These are phyloP conservation scores for Drosophila longiperda DNA, from an alignment of 2,888 invertebrate genomes.

Conservation along the genomic window DNA sequence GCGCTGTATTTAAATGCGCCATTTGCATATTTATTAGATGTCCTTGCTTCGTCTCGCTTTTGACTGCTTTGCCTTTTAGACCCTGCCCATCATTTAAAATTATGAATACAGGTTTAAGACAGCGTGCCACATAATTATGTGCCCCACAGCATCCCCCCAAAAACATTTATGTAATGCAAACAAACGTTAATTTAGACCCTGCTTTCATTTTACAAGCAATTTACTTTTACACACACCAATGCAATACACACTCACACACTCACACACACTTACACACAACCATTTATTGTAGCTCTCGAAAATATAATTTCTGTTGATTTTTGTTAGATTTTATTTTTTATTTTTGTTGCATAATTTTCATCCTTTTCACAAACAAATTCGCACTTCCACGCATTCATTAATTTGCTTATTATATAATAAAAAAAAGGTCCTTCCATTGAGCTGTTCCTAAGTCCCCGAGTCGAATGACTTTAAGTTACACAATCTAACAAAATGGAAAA, in stretches of 20 bases:
- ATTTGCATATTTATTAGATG: slow-evolving; percentile 81
- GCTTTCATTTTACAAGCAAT: slow-evolving; percentile 82
- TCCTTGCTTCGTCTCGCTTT: slow-evolving; percentile 27
- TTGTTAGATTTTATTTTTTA: slow-evolving; percentile 25
- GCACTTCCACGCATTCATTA: slow-evolving; percentile 73
- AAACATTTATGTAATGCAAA: slow-evolving; percentile 74
- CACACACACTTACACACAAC: slow-evolving; percentile 3
- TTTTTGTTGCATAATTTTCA: slow-evolving; percentile 42
- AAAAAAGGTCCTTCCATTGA: slow-evolving; percentile 11
- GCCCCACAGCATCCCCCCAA: slow-evolving; percentile 15
- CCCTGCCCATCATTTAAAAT: slow-evolving; percentile 44
- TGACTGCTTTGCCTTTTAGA: slow-evolving; percentile 35
- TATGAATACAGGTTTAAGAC: slow-evolving; percentile 78
- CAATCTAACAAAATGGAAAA: not conserved
- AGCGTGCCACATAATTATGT: slow-evolving; percentile 77
- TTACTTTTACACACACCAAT: slow-evolving; percentile 56
- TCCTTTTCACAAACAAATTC: slow-evolving; percentile 70
- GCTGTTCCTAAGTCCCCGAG: slow-evolving; percentile 23
- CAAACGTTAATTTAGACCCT: slow-evolving; percentile 82
- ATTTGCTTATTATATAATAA: slow-evolving; percentile 58
- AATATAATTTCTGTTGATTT: slow-evolving; percentile 40
- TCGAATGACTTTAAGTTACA: slow-evolving; percentile 28
- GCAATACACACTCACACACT: slow-evolving; percentile 4
- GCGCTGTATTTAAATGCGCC: slow-evolving; percentile 70
- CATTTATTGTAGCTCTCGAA: slow-evolving; percentile 44